A percentile compares a stretch with the other conserved stretches of the same genome.
These are phyloP conservation scores for Etheostoma cragini DNA, from an alignment of 2,113 vertebrate species.

Conservation along the genomic window DNA sequence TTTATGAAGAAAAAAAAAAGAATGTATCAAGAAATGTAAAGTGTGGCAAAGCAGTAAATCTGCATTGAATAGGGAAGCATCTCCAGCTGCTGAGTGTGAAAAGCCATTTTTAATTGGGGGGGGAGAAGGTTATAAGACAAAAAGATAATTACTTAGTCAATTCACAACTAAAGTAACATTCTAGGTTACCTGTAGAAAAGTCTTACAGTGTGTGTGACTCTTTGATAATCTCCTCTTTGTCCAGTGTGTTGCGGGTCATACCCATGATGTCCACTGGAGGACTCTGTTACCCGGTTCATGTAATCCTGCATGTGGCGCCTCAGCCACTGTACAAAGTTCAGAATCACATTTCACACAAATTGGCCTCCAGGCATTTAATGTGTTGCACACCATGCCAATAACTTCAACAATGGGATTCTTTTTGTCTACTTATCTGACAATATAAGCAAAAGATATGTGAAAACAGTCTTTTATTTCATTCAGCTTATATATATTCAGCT, in stretches of 20 bases:
- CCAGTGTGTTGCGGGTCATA: not conserved
- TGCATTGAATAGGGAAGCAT: not conserved
- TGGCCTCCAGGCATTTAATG: not conserved
- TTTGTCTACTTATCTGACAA: conserved; percentile 9
- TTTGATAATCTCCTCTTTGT: not conserved
- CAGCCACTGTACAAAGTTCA: conserved; percentile 79
- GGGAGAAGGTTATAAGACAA: too few species aligned
- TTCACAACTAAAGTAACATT: not conserved
- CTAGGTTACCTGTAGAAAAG: not conserved
- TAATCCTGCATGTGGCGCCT: conserved; percentile 61
- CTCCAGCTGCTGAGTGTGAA: not conserved
- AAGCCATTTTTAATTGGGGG: too few species aligned
- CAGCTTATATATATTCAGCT: not conserved
- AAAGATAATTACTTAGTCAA: not conserved
- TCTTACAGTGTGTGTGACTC: not conserved
- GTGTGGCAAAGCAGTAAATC: not conserved
- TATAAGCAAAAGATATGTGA: not conserved
- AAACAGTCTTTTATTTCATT: not conserved
- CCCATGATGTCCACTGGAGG: conserved; percentile 79
- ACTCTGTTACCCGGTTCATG: conserved; percentile 57
- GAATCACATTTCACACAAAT: conserved; percentile 46
- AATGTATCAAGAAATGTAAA: not conserved
- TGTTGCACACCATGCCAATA: conserved; percentile 26
- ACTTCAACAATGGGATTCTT: conserved; percentile 11
- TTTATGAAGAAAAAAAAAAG: too few species aligned